Evolutionary conservation across 2,797 vertebrate species (phyloP), one percentile per base, ranked within the genome.

Genomic region (Sparus aurata): DNA sequence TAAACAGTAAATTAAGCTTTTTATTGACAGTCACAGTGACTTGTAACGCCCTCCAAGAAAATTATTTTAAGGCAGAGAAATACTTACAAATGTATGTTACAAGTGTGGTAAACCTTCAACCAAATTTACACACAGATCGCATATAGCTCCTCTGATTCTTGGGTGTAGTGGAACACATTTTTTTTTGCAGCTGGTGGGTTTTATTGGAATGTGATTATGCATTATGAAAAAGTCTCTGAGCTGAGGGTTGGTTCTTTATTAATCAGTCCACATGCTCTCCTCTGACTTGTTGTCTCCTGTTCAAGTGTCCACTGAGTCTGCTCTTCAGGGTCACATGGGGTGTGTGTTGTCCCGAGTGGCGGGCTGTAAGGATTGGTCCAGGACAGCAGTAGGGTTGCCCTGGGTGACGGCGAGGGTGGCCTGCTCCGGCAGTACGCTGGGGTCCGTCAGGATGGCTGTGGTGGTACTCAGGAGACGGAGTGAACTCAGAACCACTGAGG

Each of bases 401-500:
- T 95, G 93, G 3, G 93, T 96, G 82, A 97, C 97, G 0, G 97
- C 97, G 23, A 90, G 92, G 0, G 95, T 89, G 53, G 97, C 98
- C 91, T 99, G 98, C 90, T 99, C 97, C 0, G 98, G 97, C 66
- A 99, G 80, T 1, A 95, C 85, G 43, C 93, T 91, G 0, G 98
- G 97, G 84, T 99, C 96, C 0, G 95, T 96, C 77, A 99, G 94
- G 91, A 99, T 99, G 78, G 97, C 94, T 0, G 97, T 99, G 76
- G 97, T 97, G 34, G 97, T 96, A 83, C 98, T 98, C 86, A 99
- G 94, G 87, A 98, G 96, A 64, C 98, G 97, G 53, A 99, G 97
- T 73, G 98, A 98, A 89, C 95, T 98, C 88, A 99, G 91, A 80
- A 98, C 96, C 75, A 97, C 98, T 99, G 90, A 66, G n/a, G 53